phyloP scores from a whole-genome alignment of 2,888 invertebrate species.

The Morpho achilles region DNA sequence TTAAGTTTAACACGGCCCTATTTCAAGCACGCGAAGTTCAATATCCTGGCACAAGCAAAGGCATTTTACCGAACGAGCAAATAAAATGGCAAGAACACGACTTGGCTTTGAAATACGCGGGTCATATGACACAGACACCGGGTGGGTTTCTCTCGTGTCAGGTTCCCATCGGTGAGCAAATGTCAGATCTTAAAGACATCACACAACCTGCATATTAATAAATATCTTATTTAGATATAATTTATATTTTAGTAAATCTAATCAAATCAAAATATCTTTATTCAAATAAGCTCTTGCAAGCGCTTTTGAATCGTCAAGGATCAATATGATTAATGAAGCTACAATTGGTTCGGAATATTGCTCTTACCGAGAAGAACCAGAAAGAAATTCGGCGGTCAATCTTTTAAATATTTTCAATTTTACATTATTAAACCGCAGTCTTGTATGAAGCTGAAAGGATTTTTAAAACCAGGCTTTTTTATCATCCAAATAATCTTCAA shows the following conservation, averaged over 20 bases:
- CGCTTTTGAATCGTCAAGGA: too few species aligned
- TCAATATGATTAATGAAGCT: too few species aligned
- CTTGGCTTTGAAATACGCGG: slow-evolving; percentile 46
- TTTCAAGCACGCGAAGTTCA: slow-evolving; percentile 35
- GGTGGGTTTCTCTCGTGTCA: slow-evolving; percentile 33
- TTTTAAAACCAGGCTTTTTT: too few species aligned
- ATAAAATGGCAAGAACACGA: slow-evolving; percentile 48
- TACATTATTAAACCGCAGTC: too few species aligned
- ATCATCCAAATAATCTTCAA: too few species aligned
- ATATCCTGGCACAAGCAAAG: slow-evolving; percentile 39
- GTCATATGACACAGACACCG: slow-evolving; percentile 46
- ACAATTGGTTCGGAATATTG: too few species aligned
- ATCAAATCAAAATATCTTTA: too few species aligned
- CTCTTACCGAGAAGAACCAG: too few species aligned
- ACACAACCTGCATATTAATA: slow-evolving; percentile 10
- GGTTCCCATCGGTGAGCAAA: slow-evolving; percentile 27
- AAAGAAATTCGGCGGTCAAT: too few species aligned
- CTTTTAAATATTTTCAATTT: too few species aligned
- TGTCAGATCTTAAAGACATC: slow-evolving; percentile 21
- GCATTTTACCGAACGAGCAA: slow-evolving; percentile 39
- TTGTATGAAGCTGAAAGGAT: too few species aligned
- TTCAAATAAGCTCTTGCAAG: too few species aligned
- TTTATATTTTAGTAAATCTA: slow-evolving; percentile 11
- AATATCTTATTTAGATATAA: slow-evolving; percentile 14
- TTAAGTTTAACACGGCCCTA: slow-evolving; percentile 20